These are phyloP conservation scores for Microplitis mediator DNA, from an alignment of 1,140 invertebrate species.

Conservation along the genomic window DNA sequence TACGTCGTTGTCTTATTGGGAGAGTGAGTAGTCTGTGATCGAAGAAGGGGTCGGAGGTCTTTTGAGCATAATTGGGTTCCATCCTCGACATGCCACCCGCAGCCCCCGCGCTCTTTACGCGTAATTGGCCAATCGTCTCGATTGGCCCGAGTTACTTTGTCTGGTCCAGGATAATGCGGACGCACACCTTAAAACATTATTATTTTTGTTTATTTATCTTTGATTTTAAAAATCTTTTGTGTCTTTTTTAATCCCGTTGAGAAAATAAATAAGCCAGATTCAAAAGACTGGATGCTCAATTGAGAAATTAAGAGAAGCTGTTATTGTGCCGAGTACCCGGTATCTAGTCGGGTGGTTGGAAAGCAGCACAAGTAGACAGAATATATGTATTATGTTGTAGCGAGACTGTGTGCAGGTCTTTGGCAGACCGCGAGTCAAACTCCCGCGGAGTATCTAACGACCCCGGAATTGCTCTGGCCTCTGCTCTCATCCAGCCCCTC, in stretches of 20 bases:
- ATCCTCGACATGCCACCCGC: slow-evolving; percentile 6
- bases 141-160: slow-evolving; percentile 29
- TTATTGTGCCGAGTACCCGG: no score
- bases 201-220: background rate
- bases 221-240: no score
- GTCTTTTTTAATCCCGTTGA: no score
- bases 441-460: slow-evolving; percentile 45
- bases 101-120: slow-evolving; percentile 26
- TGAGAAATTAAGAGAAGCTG: no score
- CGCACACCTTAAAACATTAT: background rate
- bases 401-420: slow-evolving; percentile 36
- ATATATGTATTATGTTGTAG: no score
- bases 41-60: slow-evolving; percentile 25
- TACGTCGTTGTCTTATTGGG: slow-evolving; percentile 22
- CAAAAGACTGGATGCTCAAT: no score
- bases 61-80: slow-evolving; percentile 28
- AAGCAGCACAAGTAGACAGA: no score
- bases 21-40: background rate
- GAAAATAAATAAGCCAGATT: no score
- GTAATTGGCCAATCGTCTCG: slow-evolving; percentile 34
- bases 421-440: slow-evolving; percentile 53
- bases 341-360: no score
- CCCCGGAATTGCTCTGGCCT: slow-evolving; percentile 9
- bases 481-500: slow-evolving; percentile 13
- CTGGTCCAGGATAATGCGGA: slow-evolving; percentile 3